phyloP scores from a whole-genome alignment of 1,140 invertebrate genomes.

The Drosophila triauraria region DNA sequence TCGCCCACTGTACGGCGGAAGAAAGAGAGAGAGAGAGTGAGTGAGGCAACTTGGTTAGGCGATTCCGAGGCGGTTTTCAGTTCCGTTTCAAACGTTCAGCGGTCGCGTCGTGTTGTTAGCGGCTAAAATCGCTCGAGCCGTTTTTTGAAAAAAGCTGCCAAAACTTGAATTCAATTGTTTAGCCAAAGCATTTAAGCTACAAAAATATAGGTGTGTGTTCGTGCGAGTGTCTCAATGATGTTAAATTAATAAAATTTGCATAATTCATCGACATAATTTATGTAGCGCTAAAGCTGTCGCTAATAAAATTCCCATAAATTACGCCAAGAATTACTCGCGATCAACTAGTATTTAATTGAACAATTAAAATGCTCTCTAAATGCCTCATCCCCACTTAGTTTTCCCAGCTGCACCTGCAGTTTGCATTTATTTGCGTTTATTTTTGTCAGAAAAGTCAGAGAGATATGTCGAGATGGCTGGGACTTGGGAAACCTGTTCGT shows the following conservation, averaged over 20 bases:
- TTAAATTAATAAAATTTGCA: constrained; percentile 24
- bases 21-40: constrained; percentile 8
- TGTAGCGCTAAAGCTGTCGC: constrained; percentile 14
- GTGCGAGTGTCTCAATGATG: constrained; percentile 13
- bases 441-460: constrained; percentile 5
- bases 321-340: constrained; percentile 13
- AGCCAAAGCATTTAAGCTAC: constrained; percentile 22
- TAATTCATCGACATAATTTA: constrained; percentile 37
- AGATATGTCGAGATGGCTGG: constrained; percentile 5
- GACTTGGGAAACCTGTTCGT: constrained; percentile 45
- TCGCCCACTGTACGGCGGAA: background rate
- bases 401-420: constrained; percentile 33
- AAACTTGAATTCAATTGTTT: constrained; percentile 24
- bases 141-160: constrained; percentile 1
- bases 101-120: constrained; percentile 21
- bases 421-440: constrained; percentile 46
- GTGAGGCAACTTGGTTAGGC: constrained; percentile 20
- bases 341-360: constrained; percentile 35
- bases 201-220: constrained; percentile 38
- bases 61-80: constrained; percentile 41
- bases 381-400: background rate
- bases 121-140: constrained; percentile 22
- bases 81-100: constrained; percentile 47
- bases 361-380: constrained; percentile 14
- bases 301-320: constrained; percentile 15